Conservation (phyloP, 2,888 invertebrate genomes). For the Anaspis maculata region DNA sequence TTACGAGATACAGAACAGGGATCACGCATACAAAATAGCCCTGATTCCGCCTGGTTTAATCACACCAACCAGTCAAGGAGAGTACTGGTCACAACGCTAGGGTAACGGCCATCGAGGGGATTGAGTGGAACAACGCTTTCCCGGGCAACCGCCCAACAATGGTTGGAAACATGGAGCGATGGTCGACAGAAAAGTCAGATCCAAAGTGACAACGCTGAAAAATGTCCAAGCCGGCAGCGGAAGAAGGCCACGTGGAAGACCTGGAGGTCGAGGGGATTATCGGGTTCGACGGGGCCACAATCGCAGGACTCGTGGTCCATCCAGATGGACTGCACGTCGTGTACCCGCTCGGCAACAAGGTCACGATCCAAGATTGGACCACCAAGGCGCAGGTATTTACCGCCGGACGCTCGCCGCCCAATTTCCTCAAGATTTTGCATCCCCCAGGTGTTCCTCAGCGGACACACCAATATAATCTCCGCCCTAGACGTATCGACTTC, state of each 20-base stretch:
- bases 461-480: conserved; percentile 73
- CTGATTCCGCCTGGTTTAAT: too few relatives aligned
- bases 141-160: too few relatives aligned
- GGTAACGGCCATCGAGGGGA: too few relatives aligned
- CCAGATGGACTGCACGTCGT: conserved; percentile 63
- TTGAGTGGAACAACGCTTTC: too few relatives aligned
- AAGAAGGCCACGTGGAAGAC: conserved; percentile 46
- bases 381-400: conserved; percentile 67
- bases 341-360: conserved; percentile 72
- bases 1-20: too few relatives aligned
- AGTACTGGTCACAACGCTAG: too few relatives aligned
- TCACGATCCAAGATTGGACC: conserved; percentile 60
- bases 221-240: conserved; percentile 10
- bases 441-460: conserved; percentile 66
- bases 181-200: too few relatives aligned
- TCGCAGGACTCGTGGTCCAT: conserved; percentile 59
- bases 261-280: conserved; percentile 64
- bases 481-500: conserved; percentile 65
- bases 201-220: too few relatives aligned
- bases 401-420: conserved; percentile 72
- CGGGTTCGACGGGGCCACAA: conserved; percentile 61
- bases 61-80: too few relatives aligned
- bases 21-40: too few relatives aligned
- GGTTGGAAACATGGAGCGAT: too few relatives aligned
- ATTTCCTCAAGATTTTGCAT: too few relatives aligned